phyloP scores from a whole-genome alignment of 2,113 vertebrate species.

The Elachura formosa region DNA sequence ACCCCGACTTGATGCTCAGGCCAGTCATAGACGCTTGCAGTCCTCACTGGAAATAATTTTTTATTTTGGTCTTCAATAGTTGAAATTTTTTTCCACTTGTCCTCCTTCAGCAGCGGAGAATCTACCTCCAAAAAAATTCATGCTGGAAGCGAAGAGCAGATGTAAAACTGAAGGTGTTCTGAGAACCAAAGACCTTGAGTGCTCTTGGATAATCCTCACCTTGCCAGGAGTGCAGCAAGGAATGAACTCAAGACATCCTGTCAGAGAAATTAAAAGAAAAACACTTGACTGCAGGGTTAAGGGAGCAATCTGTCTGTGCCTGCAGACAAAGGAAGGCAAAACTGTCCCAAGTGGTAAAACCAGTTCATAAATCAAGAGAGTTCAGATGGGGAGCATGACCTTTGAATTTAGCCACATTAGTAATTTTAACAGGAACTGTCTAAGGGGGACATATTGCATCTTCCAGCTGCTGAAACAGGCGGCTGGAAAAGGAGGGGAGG shows the following conservation, averaged over 20 bases:
- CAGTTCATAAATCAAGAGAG: background rate
- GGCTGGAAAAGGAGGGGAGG: background rate
- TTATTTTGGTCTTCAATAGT: accelerated
- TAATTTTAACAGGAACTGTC: background rate
- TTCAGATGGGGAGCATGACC: background rate
- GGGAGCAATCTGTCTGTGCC: background rate
- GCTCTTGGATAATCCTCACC: background rate
- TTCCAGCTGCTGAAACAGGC: background rate
- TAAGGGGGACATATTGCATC: background rate
- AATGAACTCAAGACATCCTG: background rate
- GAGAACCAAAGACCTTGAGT: background rate
- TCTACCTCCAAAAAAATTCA: background rate
- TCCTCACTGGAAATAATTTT: background rate
- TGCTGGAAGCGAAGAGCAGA: background rate
- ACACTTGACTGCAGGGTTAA: background rate
- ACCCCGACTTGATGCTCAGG: background rate
- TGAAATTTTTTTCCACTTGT: background rate
- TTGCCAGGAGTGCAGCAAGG: background rate
- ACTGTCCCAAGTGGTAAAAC: background rate
- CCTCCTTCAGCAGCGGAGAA: background rate
- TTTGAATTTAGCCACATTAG: constrained; percentile 1
- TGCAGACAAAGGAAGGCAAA: background rate
- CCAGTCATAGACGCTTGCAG: background rate
- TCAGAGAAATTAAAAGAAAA: background rate
- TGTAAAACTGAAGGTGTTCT: background rate